A percentile compares a stretch with the other conserved stretches of the same genome.
phyloP scores from a whole-genome alignment of 2,888 invertebrate genomes.

The Copidosoma aretas region DNA sequence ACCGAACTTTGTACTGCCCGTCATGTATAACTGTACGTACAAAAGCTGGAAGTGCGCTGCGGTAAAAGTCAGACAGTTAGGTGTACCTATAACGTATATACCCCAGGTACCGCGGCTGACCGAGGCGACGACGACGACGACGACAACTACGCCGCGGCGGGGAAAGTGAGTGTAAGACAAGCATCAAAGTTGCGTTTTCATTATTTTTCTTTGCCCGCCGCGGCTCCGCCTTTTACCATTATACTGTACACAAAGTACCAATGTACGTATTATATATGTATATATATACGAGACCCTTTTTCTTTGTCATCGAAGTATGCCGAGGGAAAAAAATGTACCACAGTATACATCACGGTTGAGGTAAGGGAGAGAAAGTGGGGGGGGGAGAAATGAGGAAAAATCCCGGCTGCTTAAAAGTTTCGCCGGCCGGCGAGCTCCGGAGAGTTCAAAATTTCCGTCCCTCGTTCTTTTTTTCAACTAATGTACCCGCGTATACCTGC shows the following conservation, averaged over 20 bases:
- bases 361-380: too few relatives aligned
- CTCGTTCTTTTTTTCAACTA: background rate
- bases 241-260: too few relatives aligned
- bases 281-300: too few relatives aligned
- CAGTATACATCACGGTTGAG: too few relatives aligned
- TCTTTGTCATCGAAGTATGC: too few relatives aligned
- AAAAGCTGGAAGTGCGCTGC: background rate
- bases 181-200: background rate
- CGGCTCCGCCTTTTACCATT: background rate
- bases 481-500: too few relatives aligned
- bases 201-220: constrained; percentile 1
- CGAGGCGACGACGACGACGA: background rate
- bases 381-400: background rate
- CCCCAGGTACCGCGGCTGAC: too few relatives aligned
- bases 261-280: too few relatives aligned
- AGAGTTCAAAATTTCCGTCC: background rate
- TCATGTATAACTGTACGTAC: background rate
- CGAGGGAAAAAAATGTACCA: too few relatives aligned
- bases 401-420: background rate
- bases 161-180: background rate
- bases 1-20: too few relatives aligned
- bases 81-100: too few relatives aligned
- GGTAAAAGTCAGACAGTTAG: too few relatives aligned
- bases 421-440: background rate
- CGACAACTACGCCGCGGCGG: background rate